Conservation (phyloP, 1,140 invertebrate genomes). For the Conopomorpha cramerella region DNA sequence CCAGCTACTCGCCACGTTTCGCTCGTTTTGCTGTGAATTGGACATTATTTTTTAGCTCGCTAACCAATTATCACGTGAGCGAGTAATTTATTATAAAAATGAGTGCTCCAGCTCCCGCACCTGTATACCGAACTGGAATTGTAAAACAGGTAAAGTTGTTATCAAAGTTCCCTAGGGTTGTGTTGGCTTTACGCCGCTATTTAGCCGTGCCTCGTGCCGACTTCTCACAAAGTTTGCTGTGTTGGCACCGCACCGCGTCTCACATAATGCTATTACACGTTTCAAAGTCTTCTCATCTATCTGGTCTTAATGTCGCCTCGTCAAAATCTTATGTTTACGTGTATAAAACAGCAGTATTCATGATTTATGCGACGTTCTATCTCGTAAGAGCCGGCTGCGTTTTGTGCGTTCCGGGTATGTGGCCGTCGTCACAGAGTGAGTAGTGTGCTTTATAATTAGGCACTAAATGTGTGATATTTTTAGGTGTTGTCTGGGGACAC, state of each 20-base stretch:
- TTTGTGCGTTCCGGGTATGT: background rate
- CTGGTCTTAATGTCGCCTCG: background rate
- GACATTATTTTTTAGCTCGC: slow-evolving; percentile 24
- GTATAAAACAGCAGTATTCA: background rate
- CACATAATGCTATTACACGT: background rate
- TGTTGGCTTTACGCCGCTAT: slow-evolving; percentile 8
- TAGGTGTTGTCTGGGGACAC: slow-evolving; percentile 91
- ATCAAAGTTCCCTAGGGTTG: slow-evolving; percentile 14
- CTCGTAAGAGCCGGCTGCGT: background rate
- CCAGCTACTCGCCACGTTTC: slow-evolving; percentile 43
- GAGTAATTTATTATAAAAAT: slow-evolving; percentile 28
- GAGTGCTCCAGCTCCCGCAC: slow-evolving; percentile 34
- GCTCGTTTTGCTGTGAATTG: slow-evolving; percentile 31
- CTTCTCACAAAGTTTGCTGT: slow-evolving; percentile 32
- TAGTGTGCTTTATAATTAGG: background rate
- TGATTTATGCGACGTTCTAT: background rate
- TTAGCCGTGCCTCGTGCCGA: slow-evolving; percentile 31
- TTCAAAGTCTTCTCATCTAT: background rate
- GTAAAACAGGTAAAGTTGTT: slow-evolving; percentile 46
- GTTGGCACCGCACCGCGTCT: slow-evolving; percentile 34
- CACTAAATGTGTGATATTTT: slow-evolving; percentile 5
- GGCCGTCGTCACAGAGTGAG: background rate
- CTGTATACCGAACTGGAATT: slow-evolving; percentile 43
- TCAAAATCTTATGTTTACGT: background rate
- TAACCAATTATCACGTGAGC: slow-evolving; percentile 23